These are phyloP conservation scores for Hystrix brachyura DNA, from an alignment of 2,113 vertebrate species.

Conservation along the genomic window DNA sequence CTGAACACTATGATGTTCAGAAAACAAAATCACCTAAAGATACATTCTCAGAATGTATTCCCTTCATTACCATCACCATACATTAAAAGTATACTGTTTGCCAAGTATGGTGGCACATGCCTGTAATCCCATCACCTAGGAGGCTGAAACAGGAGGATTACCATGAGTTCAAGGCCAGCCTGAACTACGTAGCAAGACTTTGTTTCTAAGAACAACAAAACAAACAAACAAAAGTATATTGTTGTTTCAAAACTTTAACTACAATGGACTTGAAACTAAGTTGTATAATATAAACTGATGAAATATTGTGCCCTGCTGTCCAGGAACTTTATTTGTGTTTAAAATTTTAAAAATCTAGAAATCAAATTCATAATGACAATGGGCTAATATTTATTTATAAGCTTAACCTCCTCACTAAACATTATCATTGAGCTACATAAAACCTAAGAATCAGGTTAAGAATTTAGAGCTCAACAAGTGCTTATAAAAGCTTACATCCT, in stretches of 20 bases:
- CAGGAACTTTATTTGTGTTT: not conserved
- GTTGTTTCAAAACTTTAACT: constrained; percentile 48
- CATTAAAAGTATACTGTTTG: not conserved
- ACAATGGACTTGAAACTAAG: constrained; percentile 28
- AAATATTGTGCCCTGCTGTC: not conserved
- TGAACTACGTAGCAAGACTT: not conserved
- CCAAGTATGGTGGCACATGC: not conserved
- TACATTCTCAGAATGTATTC: not conserved
- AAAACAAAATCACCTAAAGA: not conserved
- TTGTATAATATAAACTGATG: constrained; percentile 25
- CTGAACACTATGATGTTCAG: not conserved
- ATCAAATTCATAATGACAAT: constrained; percentile 42
- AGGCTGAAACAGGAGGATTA: not conserved
- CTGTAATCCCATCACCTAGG: not conserved
- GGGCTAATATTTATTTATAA: constrained; percentile 22
- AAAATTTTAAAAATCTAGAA: constrained; percentile 5
- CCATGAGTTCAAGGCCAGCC: not conserved
- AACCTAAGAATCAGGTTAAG: not conserved
- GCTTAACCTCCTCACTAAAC: constrained; percentile 11
- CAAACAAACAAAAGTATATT: not conserved
- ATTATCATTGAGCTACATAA: constrained; percentile 2
- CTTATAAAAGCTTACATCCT: not conserved
- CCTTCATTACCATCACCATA: not conserved
- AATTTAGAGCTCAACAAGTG: not conserved
- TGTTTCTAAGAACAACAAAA: not conserved